Evolutionary conservation across 2,797 vertebrate genomes (phyloP).

Genomic region (Serranus cabrilla): DNA sequence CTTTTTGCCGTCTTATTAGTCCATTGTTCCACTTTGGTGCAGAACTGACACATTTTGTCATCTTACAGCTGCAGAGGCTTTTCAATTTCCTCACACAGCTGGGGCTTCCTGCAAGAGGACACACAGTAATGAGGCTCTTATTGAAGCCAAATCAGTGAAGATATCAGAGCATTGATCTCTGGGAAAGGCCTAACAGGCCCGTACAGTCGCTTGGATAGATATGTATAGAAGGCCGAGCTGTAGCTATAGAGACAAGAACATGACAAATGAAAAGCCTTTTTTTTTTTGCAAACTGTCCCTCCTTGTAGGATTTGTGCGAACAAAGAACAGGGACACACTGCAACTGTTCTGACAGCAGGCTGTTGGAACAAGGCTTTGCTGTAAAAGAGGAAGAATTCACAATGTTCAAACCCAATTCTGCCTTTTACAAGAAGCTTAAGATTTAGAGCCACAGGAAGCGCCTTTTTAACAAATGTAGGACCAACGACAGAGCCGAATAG

Average conservation of each 20-base stretch:
- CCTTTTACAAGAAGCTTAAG: slow-evolving; percentile 4
- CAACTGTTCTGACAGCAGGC: slow-evolving; percentile 20
- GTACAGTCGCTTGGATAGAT: neutral
- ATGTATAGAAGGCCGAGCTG: neutral
- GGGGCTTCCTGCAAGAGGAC: slow-evolving; percentile 35
- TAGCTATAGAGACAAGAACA: neutral
- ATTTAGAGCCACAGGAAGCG: slow-evolving; percentile 10
- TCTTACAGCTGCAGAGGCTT: slow-evolving; percentile 26
- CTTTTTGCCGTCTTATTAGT: neutral
- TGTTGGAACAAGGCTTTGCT: neutral
- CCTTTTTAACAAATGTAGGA: slow-evolving; percentile 30
- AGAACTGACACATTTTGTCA: slow-evolving; percentile 38
- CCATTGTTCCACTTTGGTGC: slow-evolving; percentile 23
- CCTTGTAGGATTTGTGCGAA: slow-evolving; percentile 18
- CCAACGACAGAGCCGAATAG: neutral
- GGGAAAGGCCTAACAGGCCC: neutral
- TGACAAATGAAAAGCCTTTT: slow-evolving; percentile 18
- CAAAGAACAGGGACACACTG: slow-evolving; percentile 1
- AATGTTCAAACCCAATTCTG: neutral
- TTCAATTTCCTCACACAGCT: slow-evolving; percentile 38
- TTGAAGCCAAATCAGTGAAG: slow-evolving; percentile 7
- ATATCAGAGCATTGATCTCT: slow-evolving; percentile 22
- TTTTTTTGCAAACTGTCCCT: slow-evolving; percentile 12
- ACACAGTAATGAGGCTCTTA: slow-evolving; percentile 33
- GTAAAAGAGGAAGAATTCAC: neutral